These are phyloP conservation scores for Chloropsis hardwickii DNA, from an alignment of 2,113 vertebrate genomes.

Conservation along the genomic window DNA sequence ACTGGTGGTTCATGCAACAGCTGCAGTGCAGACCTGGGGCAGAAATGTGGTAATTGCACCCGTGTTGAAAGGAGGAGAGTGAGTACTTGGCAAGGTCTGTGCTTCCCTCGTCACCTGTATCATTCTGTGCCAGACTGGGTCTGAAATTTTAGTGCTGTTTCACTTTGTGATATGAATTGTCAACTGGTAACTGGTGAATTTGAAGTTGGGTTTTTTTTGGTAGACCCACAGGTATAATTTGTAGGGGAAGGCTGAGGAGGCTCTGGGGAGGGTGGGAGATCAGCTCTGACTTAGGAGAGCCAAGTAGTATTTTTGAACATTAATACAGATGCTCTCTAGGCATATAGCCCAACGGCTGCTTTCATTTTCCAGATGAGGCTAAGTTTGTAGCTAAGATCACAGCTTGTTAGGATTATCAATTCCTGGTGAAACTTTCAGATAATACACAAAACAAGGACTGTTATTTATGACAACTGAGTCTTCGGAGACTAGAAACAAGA, in stretches of 20 bases:
- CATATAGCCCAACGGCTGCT: neutral
- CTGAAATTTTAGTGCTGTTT: neutral
- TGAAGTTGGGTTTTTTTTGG: neutral
- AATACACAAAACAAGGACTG: neutral
- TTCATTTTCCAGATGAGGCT: neutral
- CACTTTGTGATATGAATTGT: neutral
- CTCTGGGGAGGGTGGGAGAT: neutral
- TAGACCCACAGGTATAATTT: neutral
- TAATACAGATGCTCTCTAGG: neutral
- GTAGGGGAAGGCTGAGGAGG: neutral
- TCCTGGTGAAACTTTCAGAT: neutral
- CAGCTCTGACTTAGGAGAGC: neutral
- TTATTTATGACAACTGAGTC: neutral
- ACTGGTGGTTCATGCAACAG: neutral
- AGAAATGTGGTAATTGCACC: neutral
- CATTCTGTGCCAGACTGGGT: neutral
- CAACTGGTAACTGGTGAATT: neutral
- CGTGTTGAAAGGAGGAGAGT: neutral
- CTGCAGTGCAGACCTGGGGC: neutral
- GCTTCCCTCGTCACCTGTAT: neutral
- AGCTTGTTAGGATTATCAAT: neutral
- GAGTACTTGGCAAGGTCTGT: neutral
- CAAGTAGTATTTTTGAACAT: neutral
- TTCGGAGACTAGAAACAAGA: neutral
- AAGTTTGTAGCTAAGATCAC: neutral